A percentile compares a stretch with the other conserved stretches of the same genome.
Conservation (phyloP, 2,797 vertebrate genomes). For the Holocentrus rufus region DNA sequence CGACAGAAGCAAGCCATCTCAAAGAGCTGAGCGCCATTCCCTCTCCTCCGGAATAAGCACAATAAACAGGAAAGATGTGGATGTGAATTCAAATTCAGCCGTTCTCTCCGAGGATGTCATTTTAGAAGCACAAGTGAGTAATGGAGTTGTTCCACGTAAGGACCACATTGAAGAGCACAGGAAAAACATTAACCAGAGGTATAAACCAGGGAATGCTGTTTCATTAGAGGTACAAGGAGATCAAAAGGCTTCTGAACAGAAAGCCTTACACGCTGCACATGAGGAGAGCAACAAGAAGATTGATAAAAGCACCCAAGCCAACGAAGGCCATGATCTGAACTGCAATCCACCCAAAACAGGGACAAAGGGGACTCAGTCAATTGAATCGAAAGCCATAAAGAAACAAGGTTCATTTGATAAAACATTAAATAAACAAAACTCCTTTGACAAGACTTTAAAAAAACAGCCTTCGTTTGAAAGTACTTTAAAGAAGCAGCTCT, state of each 20-base stretch:
- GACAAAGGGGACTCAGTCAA: constrained; percentile 56
- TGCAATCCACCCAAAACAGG: constrained; percentile 52
- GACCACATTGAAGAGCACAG: constrained; percentile 51
- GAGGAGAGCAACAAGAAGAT: constrained; percentile 66
- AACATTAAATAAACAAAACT: constrained; percentile 72
- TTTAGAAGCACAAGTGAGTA: constrained; percentile 80
- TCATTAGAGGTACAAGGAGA: constrained; percentile 16
- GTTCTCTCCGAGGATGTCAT: constrained; percentile 67
- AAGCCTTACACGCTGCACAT: constrained; percentile 21
- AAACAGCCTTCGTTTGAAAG: constrained; percentile 79
- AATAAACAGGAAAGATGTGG: constrained; percentile 65
- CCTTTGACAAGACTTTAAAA: constrained; percentile 75
- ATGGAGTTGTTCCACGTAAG: constrained; percentile 39
- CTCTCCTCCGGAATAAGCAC: constrained; percentile 72
- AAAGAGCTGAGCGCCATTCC: constrained; percentile 36
- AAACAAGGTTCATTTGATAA: constrained; percentile 79
- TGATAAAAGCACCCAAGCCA: constrained; percentile 75
- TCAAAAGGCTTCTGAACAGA: constrained; percentile 29
- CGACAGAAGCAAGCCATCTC: constrained; percentile 71
- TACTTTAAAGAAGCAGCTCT: constrained; percentile 75
- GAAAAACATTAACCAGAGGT: constrained; percentile 58
- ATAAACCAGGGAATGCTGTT: constrained; percentile 21
- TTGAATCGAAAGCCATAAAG: constrained; percentile 68
- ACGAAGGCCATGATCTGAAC: constrained; percentile 59
- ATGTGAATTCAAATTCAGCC: constrained; percentile 77